These are phyloP conservation scores for Syngnathus typhle DNA, from an alignment of 2,113 vertebrate species.

Conservation along the genomic window DNA sequence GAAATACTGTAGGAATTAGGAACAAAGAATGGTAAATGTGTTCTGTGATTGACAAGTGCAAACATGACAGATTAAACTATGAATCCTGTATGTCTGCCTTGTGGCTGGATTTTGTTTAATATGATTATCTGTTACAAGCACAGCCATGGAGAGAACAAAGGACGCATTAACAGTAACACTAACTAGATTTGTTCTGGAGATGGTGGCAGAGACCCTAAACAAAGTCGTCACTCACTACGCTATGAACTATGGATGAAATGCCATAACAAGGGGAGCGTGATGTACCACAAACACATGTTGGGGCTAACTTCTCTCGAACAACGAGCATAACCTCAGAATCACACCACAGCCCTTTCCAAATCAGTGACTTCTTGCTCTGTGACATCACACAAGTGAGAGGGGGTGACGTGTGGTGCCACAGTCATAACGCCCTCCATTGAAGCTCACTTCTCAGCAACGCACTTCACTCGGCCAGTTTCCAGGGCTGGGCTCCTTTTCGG, in stretches of 20 bases:
- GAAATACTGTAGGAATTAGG: background rate
- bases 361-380: constrained; percentile 20
- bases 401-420: constrained; percentile 53
- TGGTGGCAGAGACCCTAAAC: constrained; percentile 2
- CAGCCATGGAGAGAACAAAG: background rate
- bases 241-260: constrained; percentile 8
- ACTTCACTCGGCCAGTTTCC: constrained; percentile 30
- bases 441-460: constrained; percentile 24
- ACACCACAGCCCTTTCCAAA: constrained; percentile 26
- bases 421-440: constrained; percentile 68
- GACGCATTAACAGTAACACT: background rate
- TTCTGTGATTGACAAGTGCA: constrained; percentile 7
- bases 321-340: constrained; percentile 16
- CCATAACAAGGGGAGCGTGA: constrained; percentile 3
- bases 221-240: constrained; percentile 20
- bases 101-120: background rate
- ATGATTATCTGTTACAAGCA: background rate
- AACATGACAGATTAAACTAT: background rate
- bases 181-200: background rate
- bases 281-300: constrained; percentile 3
- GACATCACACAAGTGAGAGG: constrained; percentile 44
- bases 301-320: constrained; percentile 5
- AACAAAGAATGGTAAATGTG: background rate
- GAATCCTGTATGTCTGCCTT: background rate
- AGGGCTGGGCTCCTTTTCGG: constrained; percentile 44